These are phyloP conservation scores for Carabus problematicus DNA, from an alignment of 2,888 invertebrate genomes.

Conservation along the genomic window DNA sequence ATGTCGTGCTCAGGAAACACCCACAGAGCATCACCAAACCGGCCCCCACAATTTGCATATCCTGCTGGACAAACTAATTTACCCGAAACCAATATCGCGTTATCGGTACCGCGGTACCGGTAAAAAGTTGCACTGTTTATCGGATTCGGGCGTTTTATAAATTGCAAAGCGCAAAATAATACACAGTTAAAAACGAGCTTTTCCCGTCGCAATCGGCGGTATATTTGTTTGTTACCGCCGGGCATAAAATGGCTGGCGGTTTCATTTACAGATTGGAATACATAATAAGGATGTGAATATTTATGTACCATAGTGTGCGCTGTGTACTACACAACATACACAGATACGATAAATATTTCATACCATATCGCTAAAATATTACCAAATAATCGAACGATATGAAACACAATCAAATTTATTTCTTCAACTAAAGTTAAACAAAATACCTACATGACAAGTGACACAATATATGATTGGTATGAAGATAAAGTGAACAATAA, in stretches of 20 bases:
- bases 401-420: too few species aligned
- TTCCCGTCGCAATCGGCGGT: constrained; percentile 2
- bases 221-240: constrained; percentile 22
- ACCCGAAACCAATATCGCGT: constrained; percentile 39
- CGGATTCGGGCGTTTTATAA: constrained; percentile 37
- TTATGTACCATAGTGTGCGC: too few species aligned
- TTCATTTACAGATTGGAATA: constrained; percentile 35
- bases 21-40: neutral
- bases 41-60: constrained; percentile 22
- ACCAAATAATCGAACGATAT: too few species aligned
- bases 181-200: constrained; percentile 24
- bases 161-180: constrained; percentile 39
- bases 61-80: constrained; percentile 40
- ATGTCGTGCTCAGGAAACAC: too few species aligned
- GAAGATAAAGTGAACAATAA: too few species aligned
- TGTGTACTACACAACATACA: too few species aligned
- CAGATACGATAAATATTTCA: too few species aligned
- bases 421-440: too few species aligned
- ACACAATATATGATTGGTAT: too few species aligned
- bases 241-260: constrained; percentile 14
- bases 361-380: too few species aligned
- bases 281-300: neutral
- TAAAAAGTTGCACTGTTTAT: constrained; percentile 41
- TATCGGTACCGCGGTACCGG: constrained; percentile 22
- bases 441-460: too few species aligned